These are phyloP conservation scores for Halictus quadricinctus DNA, from an alignment of 2,888 invertebrate genomes.

Conservation along the genomic window DNA sequence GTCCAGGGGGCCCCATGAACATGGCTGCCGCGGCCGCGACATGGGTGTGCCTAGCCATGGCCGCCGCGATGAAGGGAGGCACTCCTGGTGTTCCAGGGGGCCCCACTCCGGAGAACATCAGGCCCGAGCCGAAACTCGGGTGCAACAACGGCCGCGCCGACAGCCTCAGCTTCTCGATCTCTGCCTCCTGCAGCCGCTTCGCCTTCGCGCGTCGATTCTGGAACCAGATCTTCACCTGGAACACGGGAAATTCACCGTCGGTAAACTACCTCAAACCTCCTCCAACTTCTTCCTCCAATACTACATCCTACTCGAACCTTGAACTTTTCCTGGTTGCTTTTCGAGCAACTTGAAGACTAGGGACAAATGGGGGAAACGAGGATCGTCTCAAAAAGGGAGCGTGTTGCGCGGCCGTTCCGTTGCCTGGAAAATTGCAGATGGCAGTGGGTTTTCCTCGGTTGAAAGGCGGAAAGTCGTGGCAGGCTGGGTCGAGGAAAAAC, in stretches of 20 bases:
- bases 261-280: neutral
- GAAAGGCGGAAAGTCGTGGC: constrained; percentile 51
- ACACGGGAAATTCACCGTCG: constrained; percentile 45
- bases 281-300: neutral
- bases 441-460: neutral
- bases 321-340: neutral
- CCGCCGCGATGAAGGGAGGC: constrained; percentile 87
- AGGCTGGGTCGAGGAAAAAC: constrained; percentile 24
- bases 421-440: neutral
- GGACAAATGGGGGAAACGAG: no score
- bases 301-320: neutral
- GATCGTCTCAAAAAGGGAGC: neutral
- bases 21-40: constrained; percentile 84
- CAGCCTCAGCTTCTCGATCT: constrained; percentile 94
- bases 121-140: constrained; percentile 86
- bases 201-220: constrained; percentile 95
- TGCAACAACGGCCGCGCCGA: constrained; percentile 92
- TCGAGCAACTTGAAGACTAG: neutral
- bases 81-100: constrained; percentile 83
- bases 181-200: constrained; percentile 97
- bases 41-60: constrained; percentile 82
- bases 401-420: neutral
- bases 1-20: constrained; percentile 82
- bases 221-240: constrained; percentile 90
- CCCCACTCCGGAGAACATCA: constrained; percentile 86